Evolutionary conservation across 1,140 invertebrate genomes (phyloP).

Genomic region (Elymnias hypermnestra): DNA sequence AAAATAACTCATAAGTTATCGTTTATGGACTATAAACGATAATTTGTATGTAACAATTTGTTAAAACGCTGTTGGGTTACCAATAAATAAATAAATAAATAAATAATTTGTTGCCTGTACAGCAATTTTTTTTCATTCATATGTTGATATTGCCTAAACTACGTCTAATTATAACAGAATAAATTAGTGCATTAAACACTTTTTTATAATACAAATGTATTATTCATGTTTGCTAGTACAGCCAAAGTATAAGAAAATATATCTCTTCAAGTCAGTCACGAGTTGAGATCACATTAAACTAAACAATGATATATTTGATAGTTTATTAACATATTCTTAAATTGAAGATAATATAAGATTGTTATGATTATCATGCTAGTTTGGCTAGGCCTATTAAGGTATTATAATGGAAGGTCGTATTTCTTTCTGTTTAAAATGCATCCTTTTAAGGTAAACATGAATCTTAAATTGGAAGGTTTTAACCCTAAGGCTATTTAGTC

Average conservation of each 20-base stretch:
- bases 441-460: not conserved
- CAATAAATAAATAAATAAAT: no score
- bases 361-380: conserved; percentile 9
- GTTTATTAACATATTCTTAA: conserved; percentile 21
- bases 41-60: no score
- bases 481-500: no score
- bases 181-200: conserved; percentile 27
- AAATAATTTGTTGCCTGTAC: no score
- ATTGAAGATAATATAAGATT: conserved; percentile 20
- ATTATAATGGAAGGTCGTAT: conserved; percentile 16
- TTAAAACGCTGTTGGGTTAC: no score
- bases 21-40: no score
- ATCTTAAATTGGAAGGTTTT: no score
- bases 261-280: conserved; percentile 46
- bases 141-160: no score
- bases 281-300: conserved; percentile 55
- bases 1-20: no score
- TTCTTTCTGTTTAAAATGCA: conserved; percentile 8
- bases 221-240: conserved; percentile 22
- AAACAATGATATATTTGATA: conserved; percentile 14
- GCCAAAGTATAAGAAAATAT: conserved; percentile 32
- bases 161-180: no score
- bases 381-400: conserved; percentile 28
- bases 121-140: no score
- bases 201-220: conserved; percentile 26